Evolutionary conservation across 2,888 invertebrate genomes (phyloP), one percentile per base, ranked within the genome.

Genomic region (Scelioninae gen. 2): DNA sequence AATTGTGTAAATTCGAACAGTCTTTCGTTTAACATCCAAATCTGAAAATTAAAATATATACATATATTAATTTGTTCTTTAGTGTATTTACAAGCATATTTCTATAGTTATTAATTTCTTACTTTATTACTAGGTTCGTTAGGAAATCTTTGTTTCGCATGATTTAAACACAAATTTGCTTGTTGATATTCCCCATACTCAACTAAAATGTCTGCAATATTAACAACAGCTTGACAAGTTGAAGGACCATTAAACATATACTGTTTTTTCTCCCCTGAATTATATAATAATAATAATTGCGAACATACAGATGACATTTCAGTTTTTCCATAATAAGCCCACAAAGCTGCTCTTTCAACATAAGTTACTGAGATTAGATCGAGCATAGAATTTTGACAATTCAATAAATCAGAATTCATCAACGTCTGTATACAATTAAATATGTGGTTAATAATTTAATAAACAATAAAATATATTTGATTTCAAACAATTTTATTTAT

Each of bases 291-390:
- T 35, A 96, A 87, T 10, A 95, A 86, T 84, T 96, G 96, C 52
- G 94, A 91, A 84, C 91, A 92, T 31, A 96, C 87, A 0, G 93
- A 92, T 0, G 93, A 92, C 90, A 96, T 92, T 85, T 95, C 94
- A 0, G 92, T 91, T 85, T 95, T 94, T 0, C 97, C 97, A 84
- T 96, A 96, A 61, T 94, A 90, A 10, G 92, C 90, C 96, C 96
- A 96, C 7, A 97, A 87, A 0, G 94, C 94, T 0, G 95, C 92
- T 77, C 94, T 92, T 86, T 95, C 92, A 0, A 94, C 92, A 78
- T 94, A 90, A 16, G 94, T 94, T 75, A 93, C 92, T 75, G 94
- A 92, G 74, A 94, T 92, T 58, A 96, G 88, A 78, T 95, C 95
- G 2, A 92, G 89, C 87, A 94, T 90, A 0, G 94, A 94, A 83